Evolutionary conservation across 2,797 vertebrate species (phyloP), one percentile per base, ranked within the genome.

Genomic region (Periparus ater): DNA sequence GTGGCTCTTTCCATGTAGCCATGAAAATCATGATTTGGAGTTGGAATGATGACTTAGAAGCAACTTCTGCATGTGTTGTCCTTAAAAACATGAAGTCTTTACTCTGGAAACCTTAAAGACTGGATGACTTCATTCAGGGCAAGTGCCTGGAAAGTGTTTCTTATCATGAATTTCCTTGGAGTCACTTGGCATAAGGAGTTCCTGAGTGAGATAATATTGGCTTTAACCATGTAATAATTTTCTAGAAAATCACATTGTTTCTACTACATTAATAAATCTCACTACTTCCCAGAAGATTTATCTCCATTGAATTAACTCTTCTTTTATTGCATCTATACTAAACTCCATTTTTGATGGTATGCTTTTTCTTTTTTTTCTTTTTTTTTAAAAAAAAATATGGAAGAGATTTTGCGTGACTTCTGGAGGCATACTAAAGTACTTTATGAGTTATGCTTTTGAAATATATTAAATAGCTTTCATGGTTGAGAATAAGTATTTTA

Each of bases 381-480:
- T 23, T 23, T 8, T 40, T 13, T 6, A 40, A 40, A 40, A 40
- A 53, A 78, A 70, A 71, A 55, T 57, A 55, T 42, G 44, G 29
- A 76, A 55, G 27, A 85, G 14, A 50, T 81, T 93, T 85, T 76
- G 6, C 17, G 44, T 48, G 14, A 61, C 25, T 80, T 78, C 34
- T 85, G 55, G 57, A 89, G 45, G 61, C 8, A 42, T 77, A 67
- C 7, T 58, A 34, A 40, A 63, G 16, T 44, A 18, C 66, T 94
- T 93, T 73, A 65, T 63, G 54, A 67, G 57, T 87, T 89, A 67
- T 36, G 23, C 17, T 93, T 88, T 88, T 91, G 86, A 88, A 78
- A 91, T 44, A 57, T 58, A 87, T 61, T 30, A 66, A 87, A 65
- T 79, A 11, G 60, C 48, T 93, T 60, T 55, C 22, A 13, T 79